Conservation (phyloP, 2,888 invertebrate species). For the Tipula vernalis region DNA sequence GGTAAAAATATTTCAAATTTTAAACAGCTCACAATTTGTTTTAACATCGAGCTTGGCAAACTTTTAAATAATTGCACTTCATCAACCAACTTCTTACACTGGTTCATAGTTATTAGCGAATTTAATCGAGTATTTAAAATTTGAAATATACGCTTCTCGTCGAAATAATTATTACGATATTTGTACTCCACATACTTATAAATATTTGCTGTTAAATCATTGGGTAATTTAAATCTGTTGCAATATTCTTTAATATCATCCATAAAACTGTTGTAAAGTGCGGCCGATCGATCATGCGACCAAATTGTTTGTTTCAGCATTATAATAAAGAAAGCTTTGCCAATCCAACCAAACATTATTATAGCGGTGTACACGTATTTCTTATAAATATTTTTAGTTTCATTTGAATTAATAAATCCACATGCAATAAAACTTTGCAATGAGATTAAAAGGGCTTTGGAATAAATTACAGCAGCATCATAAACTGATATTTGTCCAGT, state of each 20-base stretch:
- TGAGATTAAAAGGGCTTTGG: not conserved
- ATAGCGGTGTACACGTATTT: not conserved
- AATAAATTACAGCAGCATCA: too few species aligned
- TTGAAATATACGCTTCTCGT: constrained; percentile 36
- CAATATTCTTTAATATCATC: constrained; percentile 37
- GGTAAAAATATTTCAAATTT: constrained; percentile 39
- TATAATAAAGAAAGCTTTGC: not conserved
- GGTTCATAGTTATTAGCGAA: constrained; percentile 41
- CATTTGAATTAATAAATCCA: not conserved
- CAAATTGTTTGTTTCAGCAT: not conserved
- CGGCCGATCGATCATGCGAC: constrained; percentile 25
- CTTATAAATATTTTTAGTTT: not conserved
- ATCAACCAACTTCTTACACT: constrained; percentile 40
- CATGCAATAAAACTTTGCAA: not conserved
- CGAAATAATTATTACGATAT: constrained; percentile 38
- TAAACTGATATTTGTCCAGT: too few species aligned
- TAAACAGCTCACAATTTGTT: constrained; percentile 38
- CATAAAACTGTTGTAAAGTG: constrained; percentile 37
- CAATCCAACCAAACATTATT: not conserved
- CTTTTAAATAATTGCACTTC: constrained; percentile 42
- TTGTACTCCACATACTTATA: constrained; percentile 37
- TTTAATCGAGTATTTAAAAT: constrained; percentile 32
- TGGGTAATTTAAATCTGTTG: constrained; percentile 34
- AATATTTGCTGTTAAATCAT: constrained; percentile 31
- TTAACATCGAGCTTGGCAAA: constrained; percentile 36